Percentiles rank a stretch among this genome's conserved stretches.
Conservation (phyloP, 2,113 vertebrate species). For the Thermophis baileyi region DNA sequence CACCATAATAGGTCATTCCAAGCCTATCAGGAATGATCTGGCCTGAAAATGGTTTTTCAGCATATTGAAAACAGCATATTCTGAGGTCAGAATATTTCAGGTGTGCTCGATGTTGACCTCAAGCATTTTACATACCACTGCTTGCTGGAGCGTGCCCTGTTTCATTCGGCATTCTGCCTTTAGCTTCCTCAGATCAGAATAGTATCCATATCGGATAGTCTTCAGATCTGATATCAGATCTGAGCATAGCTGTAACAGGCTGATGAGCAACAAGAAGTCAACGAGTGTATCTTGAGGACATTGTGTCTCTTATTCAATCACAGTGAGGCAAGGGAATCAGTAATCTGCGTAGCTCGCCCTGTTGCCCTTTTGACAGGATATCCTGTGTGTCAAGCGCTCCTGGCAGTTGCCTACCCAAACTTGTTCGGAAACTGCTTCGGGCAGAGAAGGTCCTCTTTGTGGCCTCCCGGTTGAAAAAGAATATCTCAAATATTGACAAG, state of each 20-base stretch:
- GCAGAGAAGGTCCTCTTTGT: not conserved
- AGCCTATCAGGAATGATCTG: not conserved
- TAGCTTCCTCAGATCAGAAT: not conserved
- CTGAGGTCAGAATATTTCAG: not conserved
- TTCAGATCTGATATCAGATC: not conserved
- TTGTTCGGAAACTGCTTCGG: not conserved
- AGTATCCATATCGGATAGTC: not conserved
- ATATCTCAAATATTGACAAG: not conserved
- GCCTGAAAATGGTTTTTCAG: not conserved
- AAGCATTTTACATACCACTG: not conserved
- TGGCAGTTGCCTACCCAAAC: not conserved
- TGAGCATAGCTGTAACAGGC: not conserved
- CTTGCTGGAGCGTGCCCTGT: not conserved
- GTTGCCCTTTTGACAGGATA: not conserved
- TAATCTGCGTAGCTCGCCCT: not conserved
- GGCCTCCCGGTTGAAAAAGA: not conserved
- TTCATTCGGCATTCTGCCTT: not conserved
- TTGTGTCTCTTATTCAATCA: not conserved
- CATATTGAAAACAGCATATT: not conserved
- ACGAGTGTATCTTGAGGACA: not conserved
- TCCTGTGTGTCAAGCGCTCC: not conserved
- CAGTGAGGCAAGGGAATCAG: not conserved
- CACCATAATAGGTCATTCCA: not conserved
- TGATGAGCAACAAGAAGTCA: no score
- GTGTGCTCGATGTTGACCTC: not conserved